Base-by-base conservation (phyloP, 2,888 invertebrate species). In the Dromius quadrimaculatus region DNA sequence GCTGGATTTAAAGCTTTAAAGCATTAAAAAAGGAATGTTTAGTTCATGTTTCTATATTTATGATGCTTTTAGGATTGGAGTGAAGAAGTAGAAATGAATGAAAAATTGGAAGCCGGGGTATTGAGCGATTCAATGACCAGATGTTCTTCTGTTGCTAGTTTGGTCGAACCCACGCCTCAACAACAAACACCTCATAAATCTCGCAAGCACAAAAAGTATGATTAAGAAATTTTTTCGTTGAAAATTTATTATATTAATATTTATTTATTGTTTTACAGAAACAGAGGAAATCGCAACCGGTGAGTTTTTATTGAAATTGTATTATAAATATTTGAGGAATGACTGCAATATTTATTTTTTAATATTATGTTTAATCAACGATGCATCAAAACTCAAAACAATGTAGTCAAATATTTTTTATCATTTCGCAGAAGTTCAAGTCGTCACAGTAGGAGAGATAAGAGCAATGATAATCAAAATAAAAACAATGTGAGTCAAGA, bases 1-100 rank as follows among this genome's bases (percentile, higher is more conserved):
- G 32, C 32, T 8, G 32, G 32, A 32, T 32, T n/a, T n/a, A n/a
- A n/a, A n/a, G n/a, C n/a, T n/a, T n/a, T n/a, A n/a, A n/a, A n/a
- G n/a, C n/a, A n/a, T n/a, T n/a, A n/a, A n/a, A n/a, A n/a, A n/a
- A n/a, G n/a, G 38, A 38, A 38, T 38, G 38, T 5, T 54, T 34
- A 32, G 57, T 15, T 23, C n/a, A 11, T 50, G 20, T 62, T 13
- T 19, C 9, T 8, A 5, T 6, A 38, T 9, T 65, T 28, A 17
- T 57, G 43, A 41, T 20, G 5, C 62, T 73, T 50, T 76, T 72
- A 87, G 85, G 87, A 88, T 79, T 88, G 88, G 88, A 86, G 85
- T 73, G 87, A 87, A 78, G 88, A 88, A 78, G 87, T 88, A 13
- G 87, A 88, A 77, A 76, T 84, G 68, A 82, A 81, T 73, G 85